These are phyloP conservation scores for Elanoides forficatus DNA, from an alignment of 2,113 vertebrate species.

Conservation along the genomic window DNA sequence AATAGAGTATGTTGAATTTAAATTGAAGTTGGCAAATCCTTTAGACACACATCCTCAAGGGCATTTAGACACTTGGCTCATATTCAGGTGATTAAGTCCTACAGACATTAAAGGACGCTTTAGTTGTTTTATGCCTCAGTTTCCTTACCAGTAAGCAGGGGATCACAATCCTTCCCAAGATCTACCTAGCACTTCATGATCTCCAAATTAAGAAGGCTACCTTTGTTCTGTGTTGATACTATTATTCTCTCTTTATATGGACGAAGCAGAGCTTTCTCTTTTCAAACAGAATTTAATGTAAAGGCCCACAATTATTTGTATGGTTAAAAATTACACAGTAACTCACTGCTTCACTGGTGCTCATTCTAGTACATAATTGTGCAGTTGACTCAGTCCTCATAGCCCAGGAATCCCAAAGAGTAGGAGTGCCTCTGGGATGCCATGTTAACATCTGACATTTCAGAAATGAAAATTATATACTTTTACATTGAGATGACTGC, in stretches of 20 bases:
- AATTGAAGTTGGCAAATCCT: not conserved
- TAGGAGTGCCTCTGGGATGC: not conserved
- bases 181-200: not conserved
- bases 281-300: not conserved
- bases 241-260: not conserved
- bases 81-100: not conserved
- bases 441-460: not conserved
- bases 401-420: not conserved
- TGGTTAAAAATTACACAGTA: not conserved
- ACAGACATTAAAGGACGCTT: not conserved
- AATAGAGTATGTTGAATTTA: not conserved
- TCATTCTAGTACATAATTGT: constrained; percentile 2
- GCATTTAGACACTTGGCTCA: not conserved
- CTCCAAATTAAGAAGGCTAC: not conserved
- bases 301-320: not conserved
- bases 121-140: not conserved
- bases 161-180: not conserved
- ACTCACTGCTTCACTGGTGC: not conserved
- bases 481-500: not conserved
- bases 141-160: not conserved
- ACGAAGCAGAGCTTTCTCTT: not conserved
- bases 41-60: not conserved
- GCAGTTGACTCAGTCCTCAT: not conserved
- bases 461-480: not conserved
- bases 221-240: not conserved